These are phyloP conservation scores for Epizoanthus scotinus DNA, from an alignment of 92 coral and sea anemone species.

Conservation along the genomic window DNA sequence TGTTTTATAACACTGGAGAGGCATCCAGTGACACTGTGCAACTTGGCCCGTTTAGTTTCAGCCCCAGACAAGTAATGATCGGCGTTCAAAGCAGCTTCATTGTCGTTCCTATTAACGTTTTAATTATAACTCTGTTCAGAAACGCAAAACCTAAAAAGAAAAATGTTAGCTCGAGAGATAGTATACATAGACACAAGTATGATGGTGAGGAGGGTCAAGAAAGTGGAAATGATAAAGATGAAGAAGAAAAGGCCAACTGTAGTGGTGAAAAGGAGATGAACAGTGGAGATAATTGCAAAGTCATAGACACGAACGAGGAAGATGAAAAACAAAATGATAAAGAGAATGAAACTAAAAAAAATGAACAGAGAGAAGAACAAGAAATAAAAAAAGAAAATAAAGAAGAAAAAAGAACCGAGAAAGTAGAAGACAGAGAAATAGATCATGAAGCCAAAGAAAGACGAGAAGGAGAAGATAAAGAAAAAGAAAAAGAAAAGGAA, in stretches of 20 bases:
- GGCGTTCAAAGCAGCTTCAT: slow-evolving; percentile 55
- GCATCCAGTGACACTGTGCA: slow-evolving; percentile 32
- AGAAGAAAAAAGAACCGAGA: background rate
- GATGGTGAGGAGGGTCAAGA: background rate
- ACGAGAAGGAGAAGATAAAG: background rate
- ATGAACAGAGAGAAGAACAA: background rate
- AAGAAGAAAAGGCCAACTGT: background rate
- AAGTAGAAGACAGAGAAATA: background rate
- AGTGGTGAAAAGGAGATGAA: background rate
- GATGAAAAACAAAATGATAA: background rate
- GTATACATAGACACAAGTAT: background rate
- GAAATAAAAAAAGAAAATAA: no score
- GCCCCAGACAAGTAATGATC: slow-evolving; percentile 47
- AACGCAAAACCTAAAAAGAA: slow-evolving; percentile 53
- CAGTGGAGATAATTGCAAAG: background rate
- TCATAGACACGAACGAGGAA: background rate
- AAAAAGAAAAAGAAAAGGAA: background rate
- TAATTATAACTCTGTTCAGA: slow-evolving; percentile 55
- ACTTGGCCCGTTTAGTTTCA: slow-evolving; percentile 57
- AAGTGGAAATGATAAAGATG: background rate
- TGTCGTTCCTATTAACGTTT: slow-evolving; percentile 50
- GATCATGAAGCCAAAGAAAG: no score
- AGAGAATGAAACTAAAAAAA: background rate
- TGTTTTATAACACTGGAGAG: slow-evolving; percentile 51
- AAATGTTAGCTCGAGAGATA: background rate